Evolutionary conservation across 2,113 vertebrate genomes (phyloP).

Genomic region (Notothenia coriiceps): DNA sequence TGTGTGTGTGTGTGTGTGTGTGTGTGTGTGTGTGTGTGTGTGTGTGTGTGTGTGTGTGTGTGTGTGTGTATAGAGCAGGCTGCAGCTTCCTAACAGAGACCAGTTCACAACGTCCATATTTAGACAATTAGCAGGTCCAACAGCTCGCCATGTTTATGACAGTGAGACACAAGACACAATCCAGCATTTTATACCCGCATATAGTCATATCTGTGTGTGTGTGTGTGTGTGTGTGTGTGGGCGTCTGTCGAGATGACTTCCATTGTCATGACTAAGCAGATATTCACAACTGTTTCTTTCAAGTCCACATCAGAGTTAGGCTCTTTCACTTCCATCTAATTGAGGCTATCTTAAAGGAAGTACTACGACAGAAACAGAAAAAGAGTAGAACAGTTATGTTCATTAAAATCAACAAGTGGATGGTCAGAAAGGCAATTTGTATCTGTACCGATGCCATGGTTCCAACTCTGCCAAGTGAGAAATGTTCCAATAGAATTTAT

Average conservation of each 20-base stretch:
- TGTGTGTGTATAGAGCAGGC: conserved; percentile 61
- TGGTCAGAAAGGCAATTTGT: too few relatives aligned
- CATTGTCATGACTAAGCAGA: background rate
- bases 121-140: conserved; percentile 52
- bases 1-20: background rate
- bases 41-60: background rate
- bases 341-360: background rate
- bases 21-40: conserved; percentile 29
- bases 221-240: conserved; percentile 9
- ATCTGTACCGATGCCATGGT: too few relatives aligned
- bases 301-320: background rate
- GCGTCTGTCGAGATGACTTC: background rate
- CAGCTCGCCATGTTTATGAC: conserved; percentile 56
- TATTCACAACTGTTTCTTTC: background rate
- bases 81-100: conserved; percentile 51
- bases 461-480: too few relatives aligned
- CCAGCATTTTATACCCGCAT: conserved; percentile 54
- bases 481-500: too few relatives aligned
- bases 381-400: too few relatives aligned
- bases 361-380: background rate
- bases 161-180: conserved; percentile 42
- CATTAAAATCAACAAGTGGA: too few relatives aligned
- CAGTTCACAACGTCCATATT: conserved; percentile 67
- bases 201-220: conserved; percentile 34
- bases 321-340: background rate